These are phyloP conservation scores for Enoplosus armatus DNA, from an alignment of 2,797 vertebrate genomes.

Conservation along the genomic window DNA sequence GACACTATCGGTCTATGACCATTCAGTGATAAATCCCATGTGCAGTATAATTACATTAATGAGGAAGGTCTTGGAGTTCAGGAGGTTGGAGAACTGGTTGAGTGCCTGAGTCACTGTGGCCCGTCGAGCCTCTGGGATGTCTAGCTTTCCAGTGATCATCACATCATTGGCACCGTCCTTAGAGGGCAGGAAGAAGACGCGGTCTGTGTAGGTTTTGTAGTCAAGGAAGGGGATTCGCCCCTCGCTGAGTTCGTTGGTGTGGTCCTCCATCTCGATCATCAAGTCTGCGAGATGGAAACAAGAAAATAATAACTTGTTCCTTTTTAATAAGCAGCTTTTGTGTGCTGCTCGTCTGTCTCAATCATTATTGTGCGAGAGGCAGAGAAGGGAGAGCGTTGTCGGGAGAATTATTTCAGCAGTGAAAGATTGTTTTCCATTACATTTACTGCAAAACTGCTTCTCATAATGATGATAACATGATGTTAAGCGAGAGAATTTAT, in stretches of 20 bases:
- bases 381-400: slow-evolving; percentile 15
- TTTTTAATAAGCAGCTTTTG: slow-evolving; percentile 37
- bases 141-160: slow-evolving; percentile 96
- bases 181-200: slow-evolving; percentile 97
- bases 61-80: slow-evolving; percentile 99
- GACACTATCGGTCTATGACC: neutral
- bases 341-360: slow-evolving; percentile 86
- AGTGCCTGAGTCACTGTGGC: slow-evolving; percentile 90
- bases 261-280: slow-evolving; percentile 99
- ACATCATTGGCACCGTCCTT: slow-evolving; percentile 97
- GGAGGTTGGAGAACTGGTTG: slow-evolving; percentile 98
- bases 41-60: slow-evolving; percentile 88
- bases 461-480: slow-evolving; percentile 56
- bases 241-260: slow-evolving; percentile 95
- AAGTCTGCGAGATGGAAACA: slow-evolving; percentile 85
- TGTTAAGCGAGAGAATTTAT: slow-evolving; percentile 53
- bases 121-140: slow-evolving; percentile 92
- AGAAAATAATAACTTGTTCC: slow-evolving; percentile 3
- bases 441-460: slow-evolving; percentile 45
- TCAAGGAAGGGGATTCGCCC: slow-evolving; percentile 95
- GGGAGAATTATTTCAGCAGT: slow-evolving; percentile 51
- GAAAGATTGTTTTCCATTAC: slow-evolving; percentile 65
- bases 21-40: neutral
- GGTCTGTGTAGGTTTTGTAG: slow-evolving; percentile 97
- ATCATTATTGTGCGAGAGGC: slow-evolving; percentile 85